These are phyloP conservation scores for Phenganax stokvisi DNA, from an alignment of 92 coral and sea anemone species.

Conservation along the genomic window DNA sequence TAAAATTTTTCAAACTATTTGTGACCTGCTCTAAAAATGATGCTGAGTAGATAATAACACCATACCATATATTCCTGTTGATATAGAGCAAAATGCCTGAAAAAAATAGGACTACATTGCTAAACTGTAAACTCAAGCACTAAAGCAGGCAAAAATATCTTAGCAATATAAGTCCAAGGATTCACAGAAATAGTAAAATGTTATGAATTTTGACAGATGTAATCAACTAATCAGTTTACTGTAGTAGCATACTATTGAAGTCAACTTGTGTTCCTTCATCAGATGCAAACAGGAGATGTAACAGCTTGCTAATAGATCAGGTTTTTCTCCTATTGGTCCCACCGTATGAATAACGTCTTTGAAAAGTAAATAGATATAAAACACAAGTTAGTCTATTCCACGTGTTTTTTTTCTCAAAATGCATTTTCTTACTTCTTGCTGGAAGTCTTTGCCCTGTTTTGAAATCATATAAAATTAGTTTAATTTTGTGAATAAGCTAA, in stretches of 20 bases:
- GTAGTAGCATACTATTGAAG: slow-evolving; percentile 60
- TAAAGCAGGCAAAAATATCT: background rate
- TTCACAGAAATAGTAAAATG: background rate
- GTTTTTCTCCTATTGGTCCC: slow-evolving; percentile 76
- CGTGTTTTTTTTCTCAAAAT: background rate
- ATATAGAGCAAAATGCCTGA: slow-evolving; percentile 90
- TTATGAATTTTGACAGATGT: background rate
- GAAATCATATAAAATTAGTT: background rate
- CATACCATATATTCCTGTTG: slow-evolving; percentile 94
- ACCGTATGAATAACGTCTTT: slow-evolving; percentile 88
- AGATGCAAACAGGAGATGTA: slow-evolving; percentile 62
- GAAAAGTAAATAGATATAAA: background rate
- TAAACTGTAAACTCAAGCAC: background rate
- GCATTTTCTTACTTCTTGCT: slow-evolving; percentile 68
- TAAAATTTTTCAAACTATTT: background rate
- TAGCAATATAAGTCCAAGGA: too few species aligned
- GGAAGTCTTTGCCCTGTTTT: slow-evolving; percentile 81
- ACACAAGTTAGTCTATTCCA: background rate
- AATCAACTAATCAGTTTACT: background rate
- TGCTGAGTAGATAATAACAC: background rate
- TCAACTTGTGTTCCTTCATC: slow-evolving; percentile 52
- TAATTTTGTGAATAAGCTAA: too few species aligned
- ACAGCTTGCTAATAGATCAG: slow-evolving; percentile 52
- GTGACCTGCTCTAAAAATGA: background rate
- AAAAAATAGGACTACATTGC: background rate